phyloP scores from a whole-genome alignment of 2,797 vertebrate genomes.

The Melanotaenia trifasciata region DNA sequence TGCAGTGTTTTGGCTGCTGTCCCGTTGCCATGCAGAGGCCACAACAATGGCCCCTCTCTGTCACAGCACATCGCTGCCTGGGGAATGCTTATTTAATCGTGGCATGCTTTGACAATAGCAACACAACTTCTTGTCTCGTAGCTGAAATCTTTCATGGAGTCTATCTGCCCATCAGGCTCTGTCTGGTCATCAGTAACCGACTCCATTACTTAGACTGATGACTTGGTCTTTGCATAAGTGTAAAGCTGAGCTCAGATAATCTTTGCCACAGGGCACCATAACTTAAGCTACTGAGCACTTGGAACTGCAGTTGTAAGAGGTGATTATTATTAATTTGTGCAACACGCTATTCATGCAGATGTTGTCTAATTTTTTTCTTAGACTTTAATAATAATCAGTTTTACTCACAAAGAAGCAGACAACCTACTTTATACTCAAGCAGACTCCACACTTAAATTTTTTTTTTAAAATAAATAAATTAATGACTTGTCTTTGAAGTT shows the following conservation, averaged over 20 bases:
- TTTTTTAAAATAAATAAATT: conserved; percentile 23
- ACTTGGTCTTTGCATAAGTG: conserved; percentile 31
- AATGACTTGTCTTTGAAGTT: conserved; percentile 35
- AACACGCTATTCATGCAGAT: conserved; percentile 3
- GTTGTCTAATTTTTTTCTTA: conserved; percentile 24
- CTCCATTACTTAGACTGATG: conserved; percentile 42
- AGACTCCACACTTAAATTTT: conserved; percentile 23
- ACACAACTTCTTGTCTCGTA: conserved; percentile 61
- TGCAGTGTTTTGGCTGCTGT: conserved; percentile 72
- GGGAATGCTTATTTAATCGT: conserved; percentile 78
- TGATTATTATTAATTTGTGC: conserved; percentile 11
- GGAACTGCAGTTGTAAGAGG: conserved; percentile 10
- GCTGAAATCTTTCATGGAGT: conserved; percentile 62
- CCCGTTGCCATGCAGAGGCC: conserved; percentile 75
- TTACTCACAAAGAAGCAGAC: background rate
- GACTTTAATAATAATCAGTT: conserved; percentile 24
- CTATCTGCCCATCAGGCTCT: conserved; percentile 27
- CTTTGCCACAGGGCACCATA: conserved; percentile 14
- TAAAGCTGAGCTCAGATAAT: conserved; percentile 24
- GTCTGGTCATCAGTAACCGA: conserved; percentile 43
- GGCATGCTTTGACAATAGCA: conserved; percentile 65
- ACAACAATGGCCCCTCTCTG: conserved; percentile 78
- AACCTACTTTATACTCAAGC: background rate
- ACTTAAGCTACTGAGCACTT: conserved; percentile 10
- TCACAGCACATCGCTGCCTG: conserved; percentile 60